These are phyloP conservation scores for Globodera rostochiensis DNA, from an alignment of 1,140 invertebrate species.

Conservation along the genomic window DNA sequence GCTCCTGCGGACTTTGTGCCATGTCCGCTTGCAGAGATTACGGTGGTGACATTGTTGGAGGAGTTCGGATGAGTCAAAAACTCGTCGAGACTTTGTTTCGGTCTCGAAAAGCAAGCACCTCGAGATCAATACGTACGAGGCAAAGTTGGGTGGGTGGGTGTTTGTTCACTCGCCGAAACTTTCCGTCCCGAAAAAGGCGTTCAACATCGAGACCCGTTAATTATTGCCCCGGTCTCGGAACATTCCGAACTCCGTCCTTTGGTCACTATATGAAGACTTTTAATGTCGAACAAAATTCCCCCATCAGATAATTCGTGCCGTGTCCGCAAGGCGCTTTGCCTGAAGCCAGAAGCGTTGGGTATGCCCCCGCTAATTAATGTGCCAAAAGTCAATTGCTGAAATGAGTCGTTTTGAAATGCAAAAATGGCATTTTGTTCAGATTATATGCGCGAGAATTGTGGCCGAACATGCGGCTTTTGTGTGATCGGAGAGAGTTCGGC, in stretches of 20 bases:
- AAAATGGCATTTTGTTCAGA: slow-evolving; percentile 20
- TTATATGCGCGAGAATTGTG: slow-evolving; percentile 52
- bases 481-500: slow-evolving; percentile 35
- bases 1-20: slow-evolving; percentile 49
- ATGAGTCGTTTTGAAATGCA: background rate
- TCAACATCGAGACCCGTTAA: no score
- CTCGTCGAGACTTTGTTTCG: background rate
- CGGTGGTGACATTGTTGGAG: background rate
- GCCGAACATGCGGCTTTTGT: slow-evolving; percentile 51
- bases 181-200: no score
- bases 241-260: no score
- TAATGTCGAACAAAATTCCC: background rate
- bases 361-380: background rate
- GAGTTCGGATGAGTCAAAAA: no score
- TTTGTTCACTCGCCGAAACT: no score
- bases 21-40: slow-evolving; percentile 45
- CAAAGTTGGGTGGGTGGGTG: no score
- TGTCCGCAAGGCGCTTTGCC: slow-evolving; percentile 41
- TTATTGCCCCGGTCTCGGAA: no score
- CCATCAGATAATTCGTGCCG: slow-evolving; percentile 42
- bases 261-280: background rate
- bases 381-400: no score
- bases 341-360: slow-evolving; percentile 40
- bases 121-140: no score
- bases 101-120: background rate